phyloP scores from a whole-genome alignment of 2,797 vertebrate genomes.

The Cercopithecus neglectus region DNA sequence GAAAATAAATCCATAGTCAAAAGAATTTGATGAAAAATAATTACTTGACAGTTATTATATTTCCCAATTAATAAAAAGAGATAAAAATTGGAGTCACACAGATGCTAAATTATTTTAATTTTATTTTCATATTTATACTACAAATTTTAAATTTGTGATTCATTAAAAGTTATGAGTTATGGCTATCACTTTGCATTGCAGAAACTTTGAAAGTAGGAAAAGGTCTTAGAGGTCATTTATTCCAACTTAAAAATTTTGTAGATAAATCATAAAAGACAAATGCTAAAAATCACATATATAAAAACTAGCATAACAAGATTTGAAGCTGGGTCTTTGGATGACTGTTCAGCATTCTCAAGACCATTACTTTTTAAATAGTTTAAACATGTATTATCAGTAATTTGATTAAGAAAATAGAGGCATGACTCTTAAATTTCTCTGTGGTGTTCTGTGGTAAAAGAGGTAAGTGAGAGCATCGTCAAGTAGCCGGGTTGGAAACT shows the following conservation, averaged over 20 bases:
- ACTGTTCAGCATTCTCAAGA: neutral
- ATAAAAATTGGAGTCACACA: neutral
- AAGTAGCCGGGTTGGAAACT: neutral
- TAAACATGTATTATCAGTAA: neutral
- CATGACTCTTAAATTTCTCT: neutral
- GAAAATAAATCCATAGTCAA: constrained; percentile 15
- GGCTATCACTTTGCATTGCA: neutral
- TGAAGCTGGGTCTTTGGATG: neutral
- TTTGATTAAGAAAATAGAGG: neutral
- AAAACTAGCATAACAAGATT: neutral
- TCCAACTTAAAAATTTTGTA: neutral
- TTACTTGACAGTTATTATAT: neutral
- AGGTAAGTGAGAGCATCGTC: neutral
- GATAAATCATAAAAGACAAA: neutral
- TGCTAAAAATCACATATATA: neutral
- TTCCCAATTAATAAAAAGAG: neutral
- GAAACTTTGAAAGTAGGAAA: neutral
- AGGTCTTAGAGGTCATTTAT: neutral
- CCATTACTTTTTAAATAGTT: neutral
- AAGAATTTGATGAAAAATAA: constrained; percentile 8
- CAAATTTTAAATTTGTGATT: neutral
- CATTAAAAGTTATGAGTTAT: neutral
- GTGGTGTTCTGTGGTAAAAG: neutral
- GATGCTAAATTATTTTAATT: neutral
- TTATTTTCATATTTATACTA: neutral